Base-by-base conservation (phyloP, 2,888 invertebrate species). In the Eugnorisma glareosa region DNA sequence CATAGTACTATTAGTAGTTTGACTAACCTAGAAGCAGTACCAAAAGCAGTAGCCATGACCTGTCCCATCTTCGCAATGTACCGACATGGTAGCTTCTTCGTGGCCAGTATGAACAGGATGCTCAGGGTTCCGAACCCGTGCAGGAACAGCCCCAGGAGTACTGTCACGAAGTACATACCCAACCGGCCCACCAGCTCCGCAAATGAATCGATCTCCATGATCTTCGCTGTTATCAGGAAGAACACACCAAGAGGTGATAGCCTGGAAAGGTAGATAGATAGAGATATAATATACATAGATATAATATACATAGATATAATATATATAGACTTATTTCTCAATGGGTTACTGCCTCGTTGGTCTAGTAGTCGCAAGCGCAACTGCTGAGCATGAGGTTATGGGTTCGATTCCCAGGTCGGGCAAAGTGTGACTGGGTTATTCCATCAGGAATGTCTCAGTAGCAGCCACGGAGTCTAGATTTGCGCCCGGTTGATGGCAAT, bases 1-100 rank as follows among this genome's bases (percentile, higher is more conserved):
- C n/a, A n/a, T 35, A 21, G 31, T 35, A 21, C 35, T 35, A 35
- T 31, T 8, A 31, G 28, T 61, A 10, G 21, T 35, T 43, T 13
- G 37, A 81, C 87, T 88, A 40, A 91, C 98, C 98, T 98, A 57
- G 99, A 99, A 45, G 99, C 99, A 45, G 99, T 99, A 88, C 99
- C 99, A 93, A 99, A 99, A 66, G 99, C 99, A 2, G 99, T 99
- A 7, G 99, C 98, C 95, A 99, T 97, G 37, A 99, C 99, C 91
- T 99, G 99, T 82, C 98, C 98, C 97, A 99, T 98, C 92, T 98
- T 98, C 24, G 97, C 98, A 77, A 99, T 97, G 89, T 98, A 98
- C 77, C 97, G 97, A 93, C 98, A 98, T 0, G 99, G 99, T 83
- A 99, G 97, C 84, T 98, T 98, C 90, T 98, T 97, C 0, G 98